These are phyloP conservation scores for Mystacides longicornis DNA, from an alignment of 2,888 invertebrate genomes.

Conservation along the genomic window DNA sequence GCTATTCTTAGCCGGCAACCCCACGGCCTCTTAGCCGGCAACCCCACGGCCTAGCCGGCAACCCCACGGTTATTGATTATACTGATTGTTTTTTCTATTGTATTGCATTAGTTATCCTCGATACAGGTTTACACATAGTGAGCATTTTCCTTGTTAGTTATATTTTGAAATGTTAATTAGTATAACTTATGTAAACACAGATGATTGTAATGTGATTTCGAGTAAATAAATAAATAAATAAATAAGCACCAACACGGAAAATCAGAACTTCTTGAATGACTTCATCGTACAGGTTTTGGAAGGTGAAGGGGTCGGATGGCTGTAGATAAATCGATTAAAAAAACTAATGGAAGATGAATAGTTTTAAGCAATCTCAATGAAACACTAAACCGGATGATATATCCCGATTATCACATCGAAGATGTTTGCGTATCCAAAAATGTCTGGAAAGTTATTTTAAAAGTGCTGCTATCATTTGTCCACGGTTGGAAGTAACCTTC, in stretches of 20 bases:
- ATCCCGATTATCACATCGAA: constrained; percentile 93
- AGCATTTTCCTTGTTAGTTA: too few species aligned
- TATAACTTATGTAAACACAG: too few species aligned
- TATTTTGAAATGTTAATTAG: too few species aligned
- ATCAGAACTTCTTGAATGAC: constrained; percentile 90
- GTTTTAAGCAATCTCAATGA: constrained; percentile 92
- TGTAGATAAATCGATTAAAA: constrained; percentile 84
- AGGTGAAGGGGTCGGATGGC: constrained; percentile 95
- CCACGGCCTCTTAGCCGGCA: too few species aligned
- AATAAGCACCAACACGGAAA: constrained; percentile 75
- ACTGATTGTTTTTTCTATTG: too few species aligned
- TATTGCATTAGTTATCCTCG: constrained; percentile 78
- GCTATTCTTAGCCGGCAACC: too few species aligned
- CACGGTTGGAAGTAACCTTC: constrained; percentile 89
- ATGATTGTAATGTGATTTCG: too few species aligned
- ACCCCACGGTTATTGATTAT: too few species aligned
- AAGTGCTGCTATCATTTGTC: constrained; percentile 81
- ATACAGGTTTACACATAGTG: constrained; percentile 83
- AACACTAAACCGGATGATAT: constrained; percentile 85
- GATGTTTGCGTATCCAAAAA: constrained; percentile 89
- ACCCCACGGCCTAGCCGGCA: too few species aligned
- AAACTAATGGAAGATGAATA: constrained; percentile 98
- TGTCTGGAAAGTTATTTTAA: constrained; percentile 95
- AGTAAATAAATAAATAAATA: too few species aligned
- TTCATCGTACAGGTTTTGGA: constrained; percentile 77